Evolutionary conservation across 1,140 invertebrate genomes (phyloP).

Genomic region (Asobara japonica): DNA sequence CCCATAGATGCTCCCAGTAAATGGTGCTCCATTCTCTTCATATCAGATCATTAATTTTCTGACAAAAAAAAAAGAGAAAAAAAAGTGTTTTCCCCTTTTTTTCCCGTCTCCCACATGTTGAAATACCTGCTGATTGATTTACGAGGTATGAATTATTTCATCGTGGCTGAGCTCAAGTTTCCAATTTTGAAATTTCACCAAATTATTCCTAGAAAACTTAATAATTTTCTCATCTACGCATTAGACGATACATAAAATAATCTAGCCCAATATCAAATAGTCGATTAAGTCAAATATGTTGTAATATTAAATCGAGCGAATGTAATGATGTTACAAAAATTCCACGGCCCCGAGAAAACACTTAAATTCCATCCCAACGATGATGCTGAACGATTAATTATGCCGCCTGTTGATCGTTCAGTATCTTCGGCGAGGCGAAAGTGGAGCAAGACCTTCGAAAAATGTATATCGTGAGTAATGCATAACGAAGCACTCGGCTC

Average conservation of each 20-base stretch:
- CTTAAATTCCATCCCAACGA: too few relatives aligned
- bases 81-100: not conserved
- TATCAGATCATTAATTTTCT: constrained; percentile 26
- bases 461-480: not conserved
- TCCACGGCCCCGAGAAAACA: not conserved
- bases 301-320: not conserved
- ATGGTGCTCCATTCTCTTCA: not conserved
- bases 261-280: not conserved
- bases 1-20: not conserved
- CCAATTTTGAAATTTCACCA: not conserved
- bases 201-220: not conserved
- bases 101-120: not conserved
- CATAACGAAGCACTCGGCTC: not conserved
- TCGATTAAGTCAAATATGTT: not conserved
- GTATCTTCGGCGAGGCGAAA: not conserved
- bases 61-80: not conserved
- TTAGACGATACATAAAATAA: not conserved
- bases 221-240: not conserved
- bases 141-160: not conserved
- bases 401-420: not conserved
- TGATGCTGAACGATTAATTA: not conserved
- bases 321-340: not conserved
- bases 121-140: not conserved
- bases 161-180: not conserved
- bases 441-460: constrained; percentile 3